phyloP scores from a whole-genome alignment of 2,888 invertebrate species.

The Lacanobia oleracea region DNA sequence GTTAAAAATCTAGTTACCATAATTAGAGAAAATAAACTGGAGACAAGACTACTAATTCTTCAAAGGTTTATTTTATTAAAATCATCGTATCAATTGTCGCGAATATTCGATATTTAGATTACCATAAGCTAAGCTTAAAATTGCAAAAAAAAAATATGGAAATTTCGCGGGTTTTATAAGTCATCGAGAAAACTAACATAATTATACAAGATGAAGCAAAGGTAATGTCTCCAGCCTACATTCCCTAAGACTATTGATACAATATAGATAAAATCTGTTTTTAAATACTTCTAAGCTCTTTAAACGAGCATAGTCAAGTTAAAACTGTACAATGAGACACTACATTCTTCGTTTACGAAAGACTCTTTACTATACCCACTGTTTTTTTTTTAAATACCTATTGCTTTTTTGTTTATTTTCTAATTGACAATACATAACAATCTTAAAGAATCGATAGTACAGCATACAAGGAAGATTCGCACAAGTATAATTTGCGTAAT shows the following conservation, averaged over 20 bases:
- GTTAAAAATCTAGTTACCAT: constrained; percentile 41
- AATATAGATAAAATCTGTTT: constrained; percentile 42
- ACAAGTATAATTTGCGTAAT: constrained; percentile 16
- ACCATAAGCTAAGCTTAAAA: background rate
- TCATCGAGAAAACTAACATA: background rate
- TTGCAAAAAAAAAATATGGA: too few relatives aligned
- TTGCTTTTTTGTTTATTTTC: constrained; percentile 25
- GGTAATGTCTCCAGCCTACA: constrained; percentile 33
- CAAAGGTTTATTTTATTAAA: background rate
- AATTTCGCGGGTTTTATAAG: background rate
- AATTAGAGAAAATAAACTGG: constrained; percentile 35
- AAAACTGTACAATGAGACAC: constrained; percentile 65
- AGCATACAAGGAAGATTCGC: constrained; percentile 23
- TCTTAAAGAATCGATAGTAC: constrained; percentile 41
- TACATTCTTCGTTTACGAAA: constrained; percentile 49
- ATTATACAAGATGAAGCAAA: background rate
- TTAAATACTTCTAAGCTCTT: constrained; percentile 40
- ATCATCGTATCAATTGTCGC: background rate
- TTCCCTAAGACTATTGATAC: constrained; percentile 22
- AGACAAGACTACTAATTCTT: constrained; percentile 15
- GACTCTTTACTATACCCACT: constrained; percentile 57
- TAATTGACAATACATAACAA: constrained; percentile 53
- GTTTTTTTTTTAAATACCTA: constrained; percentile 31
- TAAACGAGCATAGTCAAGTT: constrained; percentile 37
- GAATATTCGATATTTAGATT: background rate